Conservation (phyloP, 1,140 invertebrate genomes). For the Macrostomum lignano region DNA sequence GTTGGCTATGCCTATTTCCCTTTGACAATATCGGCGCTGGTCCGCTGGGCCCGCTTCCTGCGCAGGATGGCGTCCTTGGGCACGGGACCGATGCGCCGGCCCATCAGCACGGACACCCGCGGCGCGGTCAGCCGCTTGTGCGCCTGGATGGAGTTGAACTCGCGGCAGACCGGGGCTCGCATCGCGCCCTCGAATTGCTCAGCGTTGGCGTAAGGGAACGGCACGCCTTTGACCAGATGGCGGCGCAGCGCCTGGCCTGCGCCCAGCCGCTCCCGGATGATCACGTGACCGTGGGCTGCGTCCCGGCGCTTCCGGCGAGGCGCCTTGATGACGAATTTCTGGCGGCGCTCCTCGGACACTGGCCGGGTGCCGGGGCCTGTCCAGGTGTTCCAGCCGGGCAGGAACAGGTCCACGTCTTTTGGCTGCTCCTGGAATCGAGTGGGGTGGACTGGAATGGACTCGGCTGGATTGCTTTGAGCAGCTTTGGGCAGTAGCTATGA, state of each 20-base stretch:
- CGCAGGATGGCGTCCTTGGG: too few species aligned
- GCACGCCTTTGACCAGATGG: slow-evolving; percentile 3
- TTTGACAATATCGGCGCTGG: too few species aligned
- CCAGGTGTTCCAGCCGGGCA: slow-evolving; percentile 86
- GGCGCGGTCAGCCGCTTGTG: background rate
- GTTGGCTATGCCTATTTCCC: too few species aligned
- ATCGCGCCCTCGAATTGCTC: background rate
- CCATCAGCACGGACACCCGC: too few species aligned
- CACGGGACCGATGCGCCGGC: too few species aligned
- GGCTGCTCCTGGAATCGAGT: slow-evolving; percentile 31
- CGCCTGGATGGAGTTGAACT: background rate
- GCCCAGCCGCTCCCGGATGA: background rate
- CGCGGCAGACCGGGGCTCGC: background rate
- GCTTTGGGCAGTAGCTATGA: too few species aligned
- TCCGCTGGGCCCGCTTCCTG: too few species aligned
- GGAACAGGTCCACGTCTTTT: slow-evolving; percentile 42
- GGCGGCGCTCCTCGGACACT: background rate
- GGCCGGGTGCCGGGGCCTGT: slow-evolving; percentile 43
- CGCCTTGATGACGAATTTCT: slow-evolving; percentile 1
- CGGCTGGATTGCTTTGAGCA: too few species aligned
- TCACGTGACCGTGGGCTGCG: background rate
- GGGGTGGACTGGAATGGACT: too few species aligned
- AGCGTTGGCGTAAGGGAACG: slow-evolving; percentile 2
- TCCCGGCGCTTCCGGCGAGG: slow-evolving; percentile 1
- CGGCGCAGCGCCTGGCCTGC: slow-evolving; percentile 1